Percentiles rank a stretch among this genome's conserved stretches.
Conservation (phyloP, 2,797 vertebrate species). For the Pseudochaenichthys georgianus region DNA sequence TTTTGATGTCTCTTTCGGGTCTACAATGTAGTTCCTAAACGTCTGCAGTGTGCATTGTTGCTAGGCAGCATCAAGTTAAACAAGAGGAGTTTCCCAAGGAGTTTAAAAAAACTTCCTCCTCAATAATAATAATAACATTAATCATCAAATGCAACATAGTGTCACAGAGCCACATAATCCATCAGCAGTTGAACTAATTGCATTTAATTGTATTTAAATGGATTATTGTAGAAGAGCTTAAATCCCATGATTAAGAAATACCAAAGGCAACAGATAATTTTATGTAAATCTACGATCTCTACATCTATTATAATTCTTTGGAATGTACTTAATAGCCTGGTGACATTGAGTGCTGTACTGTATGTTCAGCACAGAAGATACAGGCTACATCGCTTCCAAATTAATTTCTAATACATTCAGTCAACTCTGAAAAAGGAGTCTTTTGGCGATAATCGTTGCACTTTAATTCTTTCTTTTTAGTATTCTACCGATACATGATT, state of each 20-base stretch:
- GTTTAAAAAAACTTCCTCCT: no score
- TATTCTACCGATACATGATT: conserved; percentile 18
- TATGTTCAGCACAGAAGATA: not conserved
- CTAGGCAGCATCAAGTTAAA: not conserved
- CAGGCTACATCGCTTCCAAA: not conserved
- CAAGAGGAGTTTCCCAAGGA: not conserved
- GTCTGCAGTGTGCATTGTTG: not conserved
- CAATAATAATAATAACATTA: no score
- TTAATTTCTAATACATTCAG: conserved; percentile 1
- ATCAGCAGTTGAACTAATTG: not conserved
- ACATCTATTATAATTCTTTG: not conserved
- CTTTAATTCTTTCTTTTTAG: conserved; percentile 24
- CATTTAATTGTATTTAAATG: not conserved
- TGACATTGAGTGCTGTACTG: not conserved
- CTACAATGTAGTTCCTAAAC: not conserved
- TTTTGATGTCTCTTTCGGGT: not conserved
- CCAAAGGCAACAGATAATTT: not conserved
- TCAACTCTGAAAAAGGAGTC: not conserved
- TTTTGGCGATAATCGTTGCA: not conserved
- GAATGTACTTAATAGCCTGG: not conserved
- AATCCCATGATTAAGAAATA: conserved; percentile 1
- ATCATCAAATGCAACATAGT: not conserved
- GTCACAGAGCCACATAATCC: not conserved
- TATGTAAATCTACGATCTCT: conserved; percentile 6
- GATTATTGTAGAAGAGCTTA: not conserved